Base-by-base conservation (phyloP, 37 sponge, comb jelly and placozoan genomes). In the Tethya wilhelma region DNA sequence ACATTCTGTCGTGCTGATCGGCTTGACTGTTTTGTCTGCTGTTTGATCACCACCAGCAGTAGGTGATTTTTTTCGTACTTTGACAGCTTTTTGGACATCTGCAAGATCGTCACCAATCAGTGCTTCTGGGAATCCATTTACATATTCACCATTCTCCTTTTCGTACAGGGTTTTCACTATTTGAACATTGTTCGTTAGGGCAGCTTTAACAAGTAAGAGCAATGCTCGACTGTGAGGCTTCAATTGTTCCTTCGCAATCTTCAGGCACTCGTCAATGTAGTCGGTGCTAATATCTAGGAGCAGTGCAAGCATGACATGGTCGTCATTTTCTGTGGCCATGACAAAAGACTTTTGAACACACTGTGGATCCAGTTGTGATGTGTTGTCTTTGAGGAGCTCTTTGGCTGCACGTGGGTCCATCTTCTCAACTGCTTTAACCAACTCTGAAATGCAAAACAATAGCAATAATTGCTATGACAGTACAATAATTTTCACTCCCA, bases 1-100 rank as follows among this genome's bases (percentile, higher is more conserved):
- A 17, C 90, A 86, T 22, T 90, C 94, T 4, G 81, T 82, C 0
- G 94, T 89, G 17, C n/a, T n/a, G n/a, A n/a, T n/a, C n/a, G n/a
- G n/a, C n/a, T n/a, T n/a, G n/a, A n/a, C n/a, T n/a, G n/a, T n/a
- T n/a, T n/a, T n/a, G n/a, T n/a, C n/a, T n/a, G n/a, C n/a, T n/a
- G n/a, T n/a, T n/a, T n/a, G n/a, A n/a, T n/a, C n/a, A n/a, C n/a
- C n/a, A n/a, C n/a, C n/a, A n/a, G n/a, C n/a, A n/a, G n/a, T n/a
- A n/a, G n/a, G n/a, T n/a, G 78, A 80, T 23, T 90, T 77, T 20
- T 80, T 79, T 20, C 87, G 79, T 46, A 25, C 69, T 42, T 59
- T 26, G 0, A 89, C 87, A 8, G 77, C 84, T 17, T 64, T 73
- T 40, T 84, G 91, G 7, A 90, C 78, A 28, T 77, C 84, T 3